phyloP scores from a whole-genome alignment of 2,888 invertebrate genomes.

The Ochropacha duplaris region DNA sequence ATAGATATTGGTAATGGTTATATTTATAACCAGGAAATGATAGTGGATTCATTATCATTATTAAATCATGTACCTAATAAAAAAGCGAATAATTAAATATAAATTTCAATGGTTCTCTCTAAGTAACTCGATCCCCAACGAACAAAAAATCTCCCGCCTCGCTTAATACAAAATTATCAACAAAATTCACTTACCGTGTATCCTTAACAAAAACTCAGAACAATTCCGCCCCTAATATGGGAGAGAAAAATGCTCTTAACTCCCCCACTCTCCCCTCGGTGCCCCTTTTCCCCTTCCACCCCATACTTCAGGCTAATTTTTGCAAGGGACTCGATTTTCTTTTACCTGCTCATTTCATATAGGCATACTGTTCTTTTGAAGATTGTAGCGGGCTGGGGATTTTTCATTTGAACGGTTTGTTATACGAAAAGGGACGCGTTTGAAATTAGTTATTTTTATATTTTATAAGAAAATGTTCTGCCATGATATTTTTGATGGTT shows the following conservation, averaged over 20 bases:
- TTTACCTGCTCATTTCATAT: slow-evolving; percentile 54
- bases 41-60: too few species aligned
- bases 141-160: slow-evolving; percentile 3
- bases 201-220: slow-evolving; percentile 63
- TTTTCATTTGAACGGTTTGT: slow-evolving; percentile 45
- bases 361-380: slow-evolving; percentile 51
- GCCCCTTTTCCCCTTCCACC: slow-evolving; percentile 14
- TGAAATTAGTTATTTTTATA: not conserved
- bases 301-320: slow-evolving; percentile 62
- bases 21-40: too few species aligned
- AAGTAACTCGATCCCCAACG: not conserved
- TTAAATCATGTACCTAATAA: too few species aligned
- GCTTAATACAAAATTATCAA: slow-evolving; percentile 40
- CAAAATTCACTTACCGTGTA: slow-evolving; percentile 65
- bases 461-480: not conserved
- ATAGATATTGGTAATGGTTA: too few species aligned
- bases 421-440: slow-evolving; percentile 2
- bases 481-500: too few species aligned
- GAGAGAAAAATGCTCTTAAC: slow-evolving; percentile 65
- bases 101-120: not conserved
- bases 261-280: slow-evolving; percentile 26
- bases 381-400: slow-evolving; percentile 43
- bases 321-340: slow-evolving; percentile 71
- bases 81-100: not conserved
- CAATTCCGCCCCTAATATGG: slow-evolving; percentile 52